Percentiles rank a stretch among this genome's conserved stretches.
Evolutionary conservation across 2,888 invertebrate species (phyloP).

Genomic region (Folsomia manolachei): DNA sequence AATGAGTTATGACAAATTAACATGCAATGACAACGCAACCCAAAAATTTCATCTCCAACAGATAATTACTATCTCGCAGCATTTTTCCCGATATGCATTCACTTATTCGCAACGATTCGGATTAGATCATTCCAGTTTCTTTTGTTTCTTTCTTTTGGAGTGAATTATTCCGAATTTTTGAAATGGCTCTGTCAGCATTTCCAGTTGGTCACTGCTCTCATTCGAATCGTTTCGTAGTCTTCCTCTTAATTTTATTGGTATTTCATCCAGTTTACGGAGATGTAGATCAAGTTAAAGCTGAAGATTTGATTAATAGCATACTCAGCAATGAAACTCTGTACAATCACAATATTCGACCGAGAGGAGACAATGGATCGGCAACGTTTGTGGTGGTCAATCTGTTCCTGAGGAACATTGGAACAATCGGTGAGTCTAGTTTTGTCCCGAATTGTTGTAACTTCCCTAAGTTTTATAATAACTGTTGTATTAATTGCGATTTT

Average conservation of each 20-base stretch:
- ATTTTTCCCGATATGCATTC: too few relatives aligned
- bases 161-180: too few relatives aligned
- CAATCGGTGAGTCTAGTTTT: neutral
- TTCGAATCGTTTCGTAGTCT: too few relatives aligned
- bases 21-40: neutral
- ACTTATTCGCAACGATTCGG: too few relatives aligned
- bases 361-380: constrained; percentile 6
- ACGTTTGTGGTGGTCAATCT: constrained; percentile 9
- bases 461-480: too few relatives aligned
- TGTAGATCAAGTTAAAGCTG: neutral
- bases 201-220: too few relatives aligned
- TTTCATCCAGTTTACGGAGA: neutral
- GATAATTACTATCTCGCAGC: too few relatives aligned
- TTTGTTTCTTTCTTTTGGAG: neutral
- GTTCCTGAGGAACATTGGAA: constrained; percentile 13
- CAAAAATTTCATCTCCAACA: neutral
- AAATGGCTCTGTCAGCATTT: too few relatives aligned
- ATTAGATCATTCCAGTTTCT: neutral
- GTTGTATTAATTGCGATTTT: neutral
- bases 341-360: constrained; percentile 9
- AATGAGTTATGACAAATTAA: constrained; percentile 15
- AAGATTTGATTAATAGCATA: constrained; percentile 7
- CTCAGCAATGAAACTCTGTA: constrained; percentile 7
- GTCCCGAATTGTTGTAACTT: neutral
- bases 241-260: too few relatives aligned